These are phyloP conservation scores for Deroplatys truncata DNA, from an alignment of 2,888 invertebrate species.

Conservation along the genomic window DNA sequence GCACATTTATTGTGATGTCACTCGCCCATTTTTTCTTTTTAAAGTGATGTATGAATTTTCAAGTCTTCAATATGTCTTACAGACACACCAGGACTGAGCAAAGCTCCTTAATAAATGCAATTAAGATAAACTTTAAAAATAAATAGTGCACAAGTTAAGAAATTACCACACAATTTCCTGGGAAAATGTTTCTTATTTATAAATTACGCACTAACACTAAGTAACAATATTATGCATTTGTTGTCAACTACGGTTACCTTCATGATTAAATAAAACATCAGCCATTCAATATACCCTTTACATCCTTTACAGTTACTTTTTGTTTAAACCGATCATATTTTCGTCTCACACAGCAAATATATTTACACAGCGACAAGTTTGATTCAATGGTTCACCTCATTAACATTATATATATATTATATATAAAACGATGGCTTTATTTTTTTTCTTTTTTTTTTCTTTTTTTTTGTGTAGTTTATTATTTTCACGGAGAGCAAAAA, in stretches of 20 bases:
- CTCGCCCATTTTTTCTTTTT: background rate
- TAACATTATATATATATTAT: slow-evolving; percentile 29
- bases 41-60: slow-evolving; percentile 23
- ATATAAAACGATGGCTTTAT: slow-evolving; percentile 27
- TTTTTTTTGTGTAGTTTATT: background rate
- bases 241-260: slow-evolving; percentile 28
- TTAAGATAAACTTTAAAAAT: slow-evolving; percentile 29
- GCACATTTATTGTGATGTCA: slow-evolving; percentile 15
- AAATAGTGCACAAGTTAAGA: slow-evolving; percentile 31
- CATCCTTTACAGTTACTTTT: slow-evolving; percentile 27
- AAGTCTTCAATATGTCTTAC: slow-evolving; percentile 20
- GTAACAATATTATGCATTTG: slow-evolving; percentile 30
- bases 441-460: background rate
- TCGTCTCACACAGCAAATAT: slow-evolving; percentile 19
- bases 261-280: slow-evolving; percentile 31
- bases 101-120: slow-evolving; percentile 28
- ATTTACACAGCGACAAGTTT: slow-evolving; percentile 25
- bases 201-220: slow-evolving; percentile 31
- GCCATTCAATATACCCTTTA: slow-evolving; percentile 30
- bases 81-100: slow-evolving; percentile 22
- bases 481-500: slow-evolving; percentile 19
- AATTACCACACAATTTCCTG: slow-evolving; percentile 27
- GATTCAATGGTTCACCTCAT: slow-evolving; percentile 20
- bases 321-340: slow-evolving; percentile 9
- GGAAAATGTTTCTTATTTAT: slow-evolving; percentile 27